Evolutionary conservation across 2,797 vertebrate genomes (phyloP), one percentile per base, ranked within the genome.

Genomic region (Labroides dimidiatus): DNA sequence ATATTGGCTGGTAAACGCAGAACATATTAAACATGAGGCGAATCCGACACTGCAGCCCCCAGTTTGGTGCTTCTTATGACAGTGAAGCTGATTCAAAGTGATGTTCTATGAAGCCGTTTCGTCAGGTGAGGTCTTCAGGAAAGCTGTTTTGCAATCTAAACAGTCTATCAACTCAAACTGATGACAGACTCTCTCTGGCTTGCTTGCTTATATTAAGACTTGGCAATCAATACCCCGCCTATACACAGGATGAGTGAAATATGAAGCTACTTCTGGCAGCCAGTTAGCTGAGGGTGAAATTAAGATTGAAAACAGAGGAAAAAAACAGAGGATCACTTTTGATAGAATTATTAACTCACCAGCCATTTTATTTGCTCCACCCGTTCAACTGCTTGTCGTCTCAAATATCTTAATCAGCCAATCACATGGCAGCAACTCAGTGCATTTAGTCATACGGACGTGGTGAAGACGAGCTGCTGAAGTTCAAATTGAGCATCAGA

Each of bases 1-100:
- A 82, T 73, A 77, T 20, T 60, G 65, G 48, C 64, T 58, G 61
- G 56, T 68, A 69, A 70, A 51, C 73, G 60, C 3, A 1, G n/a
- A 55, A 70, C 48, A 57, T 54, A 76, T 80, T 77, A 74, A 66
- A 77, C 42, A 60, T 16, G 30, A 4, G 36, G 43, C 17, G 6
- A 12, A 11, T 10, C 45, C 20, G 23, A 15, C 39, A 6, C 8
- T 16, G 47, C 52, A 48, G 51, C 10, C 50, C 48, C 45, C 8
- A 5, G 24, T 64, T 69, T 51, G 30, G 27, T 48, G 24, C 43
- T 61, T 21, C 33, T 37, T 30, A 20, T 23, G 47, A 58, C 77
- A 16, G 53, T 69, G 48, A 61, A 13, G 56, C 52, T 61, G 44
- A 73, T 42, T 76, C 17, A 55, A 41, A 42, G 30, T 55, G 62